These are phyloP conservation scores for Carassius carassius DNA, from an alignment of 2,113 vertebrate genomes.

Conservation along the genomic window DNA sequence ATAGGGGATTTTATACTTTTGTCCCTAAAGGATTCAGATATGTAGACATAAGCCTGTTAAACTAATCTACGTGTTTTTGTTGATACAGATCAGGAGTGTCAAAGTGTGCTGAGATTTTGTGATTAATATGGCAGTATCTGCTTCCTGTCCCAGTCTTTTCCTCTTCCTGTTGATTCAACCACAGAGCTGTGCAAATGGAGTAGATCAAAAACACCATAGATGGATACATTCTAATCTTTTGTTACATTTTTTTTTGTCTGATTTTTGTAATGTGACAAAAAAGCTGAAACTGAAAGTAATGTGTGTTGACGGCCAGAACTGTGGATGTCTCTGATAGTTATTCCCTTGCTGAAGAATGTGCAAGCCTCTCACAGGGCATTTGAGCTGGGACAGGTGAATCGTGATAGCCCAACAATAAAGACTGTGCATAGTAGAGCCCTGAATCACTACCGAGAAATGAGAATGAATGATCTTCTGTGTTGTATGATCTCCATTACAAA, in stretches of 20 bases:
- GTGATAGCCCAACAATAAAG: not conserved
- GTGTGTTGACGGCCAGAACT: not conserved
- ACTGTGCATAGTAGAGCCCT: conserved; percentile 17
- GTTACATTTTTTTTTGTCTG: conserved; percentile 37
- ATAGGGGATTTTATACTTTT: not conserved
- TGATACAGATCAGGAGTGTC: not conserved
- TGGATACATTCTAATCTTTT: conserved; percentile 47
- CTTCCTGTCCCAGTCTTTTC: conserved; percentile 28
- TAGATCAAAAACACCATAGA: conserved; percentile 47
- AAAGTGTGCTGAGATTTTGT: not conserved
- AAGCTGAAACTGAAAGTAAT: conserved; percentile 10
- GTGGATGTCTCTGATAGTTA: not conserved
- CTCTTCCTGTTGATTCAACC: conserved; percentile 15
- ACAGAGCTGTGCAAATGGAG: conserved; percentile 30
- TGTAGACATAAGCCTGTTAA: conserved; percentile 31
- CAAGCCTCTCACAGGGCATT: not conserved
- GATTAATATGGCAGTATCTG: not conserved
- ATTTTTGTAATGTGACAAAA: not conserved
- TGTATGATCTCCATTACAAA: conserved; percentile 33
- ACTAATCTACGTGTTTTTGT: not conserved
- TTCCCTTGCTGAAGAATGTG: conserved; percentile 1
- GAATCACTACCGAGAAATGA: conserved; percentile 30
- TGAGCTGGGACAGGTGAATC: conserved; percentile 1
- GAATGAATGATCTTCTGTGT: not conserved
- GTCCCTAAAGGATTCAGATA: conserved; percentile 22